Evolutionary conservation across 1,140 invertebrate genomes (phyloP).

Genomic region (Palaemon carinicauda): DNA sequence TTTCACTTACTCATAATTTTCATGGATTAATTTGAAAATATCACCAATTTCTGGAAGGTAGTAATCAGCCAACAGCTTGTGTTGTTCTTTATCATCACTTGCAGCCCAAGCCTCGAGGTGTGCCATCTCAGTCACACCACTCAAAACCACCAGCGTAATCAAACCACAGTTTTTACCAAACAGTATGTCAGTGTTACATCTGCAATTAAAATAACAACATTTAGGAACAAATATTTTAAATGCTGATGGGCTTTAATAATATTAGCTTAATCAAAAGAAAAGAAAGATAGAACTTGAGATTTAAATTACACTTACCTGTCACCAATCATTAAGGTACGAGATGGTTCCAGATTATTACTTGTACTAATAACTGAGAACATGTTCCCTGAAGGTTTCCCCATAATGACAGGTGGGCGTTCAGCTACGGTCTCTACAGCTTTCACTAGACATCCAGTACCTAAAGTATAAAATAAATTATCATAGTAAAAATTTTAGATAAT

Average conservation of each 20-base stretch:
- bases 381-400: constrained; percentile 83
- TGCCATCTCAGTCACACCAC: constrained; percentile 78
- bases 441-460: constrained; percentile 80
- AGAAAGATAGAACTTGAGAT: neutral
- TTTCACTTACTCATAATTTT: neutral
- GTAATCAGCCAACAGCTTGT: constrained; percentile 77
- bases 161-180: constrained; percentile 84
- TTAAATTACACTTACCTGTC: constrained; percentile 69
- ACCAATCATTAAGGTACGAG: constrained; percentile 92
- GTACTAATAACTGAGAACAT: constrained; percentile 72
- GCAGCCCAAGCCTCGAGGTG: constrained; percentile 73
- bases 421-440: constrained; percentile 81
- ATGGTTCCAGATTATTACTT: constrained; percentile 75
- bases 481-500: no score
- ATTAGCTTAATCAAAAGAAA: neutral
- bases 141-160: constrained; percentile 83
- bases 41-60: constrained; percentile 71
- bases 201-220: constrained; percentile 58
- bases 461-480: no score
- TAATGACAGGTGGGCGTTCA: constrained; percentile 78
- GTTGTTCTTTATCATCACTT: constrained; percentile 69
- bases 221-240: neutral
- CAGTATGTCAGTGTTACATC: constrained; percentile 88
- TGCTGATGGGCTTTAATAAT: no score
- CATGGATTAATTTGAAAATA: constrained; percentile 54